Conservation (phyloP, 2,113 vertebrate genomes). For the Anguilla japonica region DNA sequence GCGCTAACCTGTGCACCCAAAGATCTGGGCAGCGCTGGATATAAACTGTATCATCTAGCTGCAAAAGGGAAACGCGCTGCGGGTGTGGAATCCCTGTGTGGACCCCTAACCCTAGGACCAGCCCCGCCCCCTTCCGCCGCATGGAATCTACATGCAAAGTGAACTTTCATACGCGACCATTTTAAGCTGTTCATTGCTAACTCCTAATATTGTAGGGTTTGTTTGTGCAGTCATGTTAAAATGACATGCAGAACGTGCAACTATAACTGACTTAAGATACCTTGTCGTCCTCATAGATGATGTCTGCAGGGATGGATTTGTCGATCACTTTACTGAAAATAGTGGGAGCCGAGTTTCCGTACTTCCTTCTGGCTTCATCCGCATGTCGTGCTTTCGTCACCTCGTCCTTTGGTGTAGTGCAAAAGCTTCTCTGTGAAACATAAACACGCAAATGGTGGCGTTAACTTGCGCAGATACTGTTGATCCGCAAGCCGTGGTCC, state of each 20-base stretch:
- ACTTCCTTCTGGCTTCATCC: constrained; percentile 59
- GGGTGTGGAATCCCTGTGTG: no score
- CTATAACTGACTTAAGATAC: constrained; percentile 50
- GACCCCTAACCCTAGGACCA: no score
- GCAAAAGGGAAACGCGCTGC: no score
- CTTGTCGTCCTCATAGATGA: constrained; percentile 89
- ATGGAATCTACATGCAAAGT: background rate
- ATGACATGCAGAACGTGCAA: background rate
- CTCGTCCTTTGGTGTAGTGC: constrained; percentile 50
- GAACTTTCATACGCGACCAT: no score
- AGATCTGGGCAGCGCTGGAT: no score
- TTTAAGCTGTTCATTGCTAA: background rate
- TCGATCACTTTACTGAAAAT: constrained; percentile 89
- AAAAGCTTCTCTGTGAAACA: constrained; percentile 50
- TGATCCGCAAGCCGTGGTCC: background rate
- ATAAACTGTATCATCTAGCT: no score
- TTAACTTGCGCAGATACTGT: background rate
- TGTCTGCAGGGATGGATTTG: constrained; percentile 80
- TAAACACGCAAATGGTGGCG: background rate
- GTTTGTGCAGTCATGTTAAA: background rate
- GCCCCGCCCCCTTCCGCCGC: no score
- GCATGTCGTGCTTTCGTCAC: constrained; percentile 71
- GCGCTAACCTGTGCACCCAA: no score
- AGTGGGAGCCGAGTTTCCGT: constrained; percentile 67
- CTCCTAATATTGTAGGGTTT: background rate